Base-by-base conservation (phyloP, 2,113 vertebrate species). In the Chelonoidis abingdonii region DNA sequence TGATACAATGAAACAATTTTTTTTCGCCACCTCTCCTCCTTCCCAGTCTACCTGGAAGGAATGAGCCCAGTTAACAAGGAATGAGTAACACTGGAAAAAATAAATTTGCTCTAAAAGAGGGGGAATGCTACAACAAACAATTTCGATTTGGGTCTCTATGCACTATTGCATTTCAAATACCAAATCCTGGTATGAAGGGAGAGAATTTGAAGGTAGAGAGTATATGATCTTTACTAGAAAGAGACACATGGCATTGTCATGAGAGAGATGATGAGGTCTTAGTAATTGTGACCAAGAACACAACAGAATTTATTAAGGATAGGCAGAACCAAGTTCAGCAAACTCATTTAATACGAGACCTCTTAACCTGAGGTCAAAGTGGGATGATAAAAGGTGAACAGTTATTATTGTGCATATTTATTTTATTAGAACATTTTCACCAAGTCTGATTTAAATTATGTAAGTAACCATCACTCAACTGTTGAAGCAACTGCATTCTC, bases 271-370 rank as follows among this genome's bases (percentile, higher is more conserved):
- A 84, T 0, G 65, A 86, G 54, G 19, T 41, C 56, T 86, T 47
- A 49, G 47, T 49, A 49, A 49, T 49, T 49, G 47, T 49, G 47
- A 49, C 47, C 47, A 49, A 49, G 47, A 49, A 49, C 47, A 49
- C 10, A 49, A 49, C 47, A 49, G 10, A 49, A 49, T 49, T 49
- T 49, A 10, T 49, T n/a, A 69, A 69, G 31, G 16, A 69, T 7
- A 11, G 72, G 5, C 10, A 41, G 38, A 76, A 44, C 22, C 9
- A 44, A 41, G 38, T 24, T 76, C 41, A 76, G 7, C 25, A 83
- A 57, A 93, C 91, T 80, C 31, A 91, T 53, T 91, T 57, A 88
- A 4, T 31, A 11, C 9, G 22, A 92, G 10, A 72, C 72, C 8
- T 56, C 31, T 52, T 88, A 93, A 88, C 3, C 5, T 72, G n/a